A percentile compares a stretch with the other conserved stretches of the same genome.
Conservation (phyloP, 2,797 vertebrate genomes). For the Poecilia wingei region DNA sequence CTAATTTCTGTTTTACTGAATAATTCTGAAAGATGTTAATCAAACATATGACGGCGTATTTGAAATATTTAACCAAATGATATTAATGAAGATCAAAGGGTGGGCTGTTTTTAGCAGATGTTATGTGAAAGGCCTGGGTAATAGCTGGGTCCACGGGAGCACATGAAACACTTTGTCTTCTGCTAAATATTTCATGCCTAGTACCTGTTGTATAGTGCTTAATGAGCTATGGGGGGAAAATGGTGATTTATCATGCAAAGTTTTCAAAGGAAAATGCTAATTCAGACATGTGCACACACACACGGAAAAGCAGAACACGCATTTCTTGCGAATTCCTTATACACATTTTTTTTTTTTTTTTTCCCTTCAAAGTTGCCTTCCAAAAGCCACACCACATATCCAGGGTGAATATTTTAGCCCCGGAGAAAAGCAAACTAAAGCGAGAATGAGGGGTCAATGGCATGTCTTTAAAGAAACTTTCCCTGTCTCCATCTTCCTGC, state of each 20-base stretch:
- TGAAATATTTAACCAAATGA: slow-evolving; percentile 80
- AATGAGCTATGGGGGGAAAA: slow-evolving; percentile 73
- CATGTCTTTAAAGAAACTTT: slow-evolving; percentile 93
- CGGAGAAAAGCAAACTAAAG: slow-evolving; percentile 92
- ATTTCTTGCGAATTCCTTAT: slow-evolving; percentile 47
- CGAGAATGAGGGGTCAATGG: slow-evolving; percentile 90
- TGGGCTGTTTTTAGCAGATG: slow-evolving; percentile 74
- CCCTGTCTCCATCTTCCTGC: slow-evolving; percentile 74
- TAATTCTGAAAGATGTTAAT: slow-evolving; percentile 82
- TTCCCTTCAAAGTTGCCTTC: slow-evolving; percentile 68
- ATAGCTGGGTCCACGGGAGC: slow-evolving; percentile 76
- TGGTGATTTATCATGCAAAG: slow-evolving; percentile 80
- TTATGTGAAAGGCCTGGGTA: slow-evolving; percentile 71
- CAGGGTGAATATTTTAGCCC: slow-evolving; percentile 95
- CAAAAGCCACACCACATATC: slow-evolving; percentile 83
- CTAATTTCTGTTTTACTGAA: slow-evolving; percentile 78
- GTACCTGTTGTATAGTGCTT: slow-evolving; percentile 79
- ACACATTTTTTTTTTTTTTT: slow-evolving; percentile 28
- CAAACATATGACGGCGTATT: slow-evolving; percentile 76
- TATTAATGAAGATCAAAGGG: slow-evolving; percentile 80
- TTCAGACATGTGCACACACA: slow-evolving; percentile 54
- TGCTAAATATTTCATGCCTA: slow-evolving; percentile 78
- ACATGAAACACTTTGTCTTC: slow-evolving; percentile 78
- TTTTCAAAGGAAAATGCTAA: slow-evolving; percentile 82
- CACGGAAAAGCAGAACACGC: slow-evolving; percentile 33